phyloP scores from a whole-genome alignment of 2,113 vertebrate species.

The Gasterosteus nipponicus region DNA sequence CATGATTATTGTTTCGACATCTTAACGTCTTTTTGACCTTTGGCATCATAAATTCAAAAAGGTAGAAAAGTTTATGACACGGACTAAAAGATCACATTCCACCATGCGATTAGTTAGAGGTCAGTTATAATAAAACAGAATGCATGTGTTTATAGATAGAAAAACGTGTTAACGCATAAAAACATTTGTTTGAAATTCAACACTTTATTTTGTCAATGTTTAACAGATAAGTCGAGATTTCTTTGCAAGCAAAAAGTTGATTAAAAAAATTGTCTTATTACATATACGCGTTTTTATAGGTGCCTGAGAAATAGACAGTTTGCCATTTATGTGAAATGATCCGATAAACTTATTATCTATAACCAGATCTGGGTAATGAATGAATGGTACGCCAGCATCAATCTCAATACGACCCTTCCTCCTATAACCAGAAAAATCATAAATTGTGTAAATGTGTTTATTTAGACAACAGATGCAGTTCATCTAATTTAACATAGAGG shows the following conservation, averaged over 20 bases:
- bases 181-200: not conserved
- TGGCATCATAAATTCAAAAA: slow-evolving; percentile 4
- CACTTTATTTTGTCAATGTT: not conserved
- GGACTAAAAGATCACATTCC: not conserved
- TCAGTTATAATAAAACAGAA: not conserved
- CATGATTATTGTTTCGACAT: not conserved
- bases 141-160: too few relatives aligned
- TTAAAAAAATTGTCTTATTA: not conserved
- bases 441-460: not conserved
- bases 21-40: not conserved
- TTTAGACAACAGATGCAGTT: not conserved
- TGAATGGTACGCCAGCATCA: not conserved
- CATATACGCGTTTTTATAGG: not conserved
- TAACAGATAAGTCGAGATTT: slow-evolving; percentile 7
- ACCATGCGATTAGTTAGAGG: not conserved
- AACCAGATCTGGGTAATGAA: not conserved
- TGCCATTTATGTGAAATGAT: not conserved
- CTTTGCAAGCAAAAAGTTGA: not conserved
- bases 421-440: not conserved
- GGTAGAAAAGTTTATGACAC: not conserved
- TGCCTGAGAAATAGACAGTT: not conserved
- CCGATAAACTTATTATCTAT: not conserved
- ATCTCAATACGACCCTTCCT: not conserved
- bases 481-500: not conserved
- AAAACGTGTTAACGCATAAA: not conserved